Evolutionary conservation across 2,113 vertebrate species (phyloP).

Genomic region (Cygnus atratus): DNA sequence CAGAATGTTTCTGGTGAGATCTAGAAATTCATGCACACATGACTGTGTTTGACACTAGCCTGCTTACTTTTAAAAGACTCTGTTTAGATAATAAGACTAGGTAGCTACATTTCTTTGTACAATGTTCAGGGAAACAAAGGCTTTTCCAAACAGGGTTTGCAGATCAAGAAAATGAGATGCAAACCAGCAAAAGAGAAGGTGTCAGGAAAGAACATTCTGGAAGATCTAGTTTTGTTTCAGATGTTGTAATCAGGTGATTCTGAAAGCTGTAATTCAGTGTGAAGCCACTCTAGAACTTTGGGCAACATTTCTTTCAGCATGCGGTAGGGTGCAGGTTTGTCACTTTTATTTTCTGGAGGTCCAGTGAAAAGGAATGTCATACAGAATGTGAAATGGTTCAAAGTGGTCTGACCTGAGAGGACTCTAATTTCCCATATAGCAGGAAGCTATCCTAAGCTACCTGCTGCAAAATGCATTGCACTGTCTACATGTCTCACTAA

Average conservation of each 20-base stretch:
- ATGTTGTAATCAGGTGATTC: not conserved
- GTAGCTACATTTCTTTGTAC: not conserved
- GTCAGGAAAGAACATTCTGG: not conserved
- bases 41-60: no score
- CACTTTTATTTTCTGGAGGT: not conserved
- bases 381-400: not conserved
- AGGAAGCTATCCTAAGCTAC: not conserved
- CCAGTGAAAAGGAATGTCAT: not conserved
- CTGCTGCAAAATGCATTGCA: not conserved
- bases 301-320: rapidly evolving
- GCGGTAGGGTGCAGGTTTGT: not conserved
- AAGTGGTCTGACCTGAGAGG: not conserved
- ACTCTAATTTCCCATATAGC: not conserved
- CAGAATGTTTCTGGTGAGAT: not conserved
- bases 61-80: not conserved
- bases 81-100: not conserved
- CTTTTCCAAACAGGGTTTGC: rapidly evolving
- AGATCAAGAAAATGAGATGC: not conserved
- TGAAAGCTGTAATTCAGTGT: not conserved
- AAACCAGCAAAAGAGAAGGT: not conserved
- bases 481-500: not conserved
- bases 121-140: not conserved
- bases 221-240: not conserved
- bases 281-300: not conserved
- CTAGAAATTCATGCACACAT: not conserved